phyloP scores from a whole-genome alignment of 2,113 vertebrate genomes.

The Phodopus roborovskii region DNA sequence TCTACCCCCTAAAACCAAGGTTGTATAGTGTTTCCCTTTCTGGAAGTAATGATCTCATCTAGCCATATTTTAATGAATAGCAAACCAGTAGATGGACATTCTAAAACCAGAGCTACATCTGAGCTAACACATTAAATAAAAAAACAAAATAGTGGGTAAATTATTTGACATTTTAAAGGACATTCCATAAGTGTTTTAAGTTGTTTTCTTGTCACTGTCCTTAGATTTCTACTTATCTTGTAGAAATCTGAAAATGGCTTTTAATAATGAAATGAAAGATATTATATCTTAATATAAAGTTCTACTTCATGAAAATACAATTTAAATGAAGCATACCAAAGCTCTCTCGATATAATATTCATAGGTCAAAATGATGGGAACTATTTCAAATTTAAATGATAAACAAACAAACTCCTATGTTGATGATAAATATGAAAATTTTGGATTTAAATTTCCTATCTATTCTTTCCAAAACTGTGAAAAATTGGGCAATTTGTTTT shows the following conservation, averaged over 20 bases:
- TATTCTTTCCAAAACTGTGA: background rate
- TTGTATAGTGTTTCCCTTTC: conserved; percentile 34
- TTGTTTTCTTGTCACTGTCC: conserved; percentile 77
- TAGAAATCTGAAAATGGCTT: conserved; percentile 80
- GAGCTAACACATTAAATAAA: conserved; percentile 76
- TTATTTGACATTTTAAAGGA: conserved; percentile 75
- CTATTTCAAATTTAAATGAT: conserved; percentile 27
- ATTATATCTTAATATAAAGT: conserved; percentile 54
- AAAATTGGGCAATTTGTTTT: background rate
- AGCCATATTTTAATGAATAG: conserved; percentile 68
- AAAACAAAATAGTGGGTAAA: conserved; percentile 70
- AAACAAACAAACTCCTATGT: background rate
- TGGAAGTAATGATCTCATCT: conserved; percentile 52
- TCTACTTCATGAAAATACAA: conserved; percentile 37
- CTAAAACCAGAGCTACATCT: conserved; percentile 76
- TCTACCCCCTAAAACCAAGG: conserved; percentile 37
- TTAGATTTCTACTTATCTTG: conserved; percentile 76
- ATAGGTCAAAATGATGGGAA: conserved; percentile 58
- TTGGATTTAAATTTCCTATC: background rate
- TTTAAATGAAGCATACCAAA: conserved; percentile 65
- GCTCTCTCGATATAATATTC: conserved; percentile 63
- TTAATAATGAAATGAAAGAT: conserved; percentile 75
- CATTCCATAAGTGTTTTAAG: conserved; percentile 67
- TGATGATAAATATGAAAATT: conserved; percentile 9
- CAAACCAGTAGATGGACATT: conserved; percentile 53